Evolutionary conservation across 2,113 vertebrate genomes (phyloP), one percentile per base, ranked within the genome.

Genomic region (Phalacrocorax pelagicus): DNA sequence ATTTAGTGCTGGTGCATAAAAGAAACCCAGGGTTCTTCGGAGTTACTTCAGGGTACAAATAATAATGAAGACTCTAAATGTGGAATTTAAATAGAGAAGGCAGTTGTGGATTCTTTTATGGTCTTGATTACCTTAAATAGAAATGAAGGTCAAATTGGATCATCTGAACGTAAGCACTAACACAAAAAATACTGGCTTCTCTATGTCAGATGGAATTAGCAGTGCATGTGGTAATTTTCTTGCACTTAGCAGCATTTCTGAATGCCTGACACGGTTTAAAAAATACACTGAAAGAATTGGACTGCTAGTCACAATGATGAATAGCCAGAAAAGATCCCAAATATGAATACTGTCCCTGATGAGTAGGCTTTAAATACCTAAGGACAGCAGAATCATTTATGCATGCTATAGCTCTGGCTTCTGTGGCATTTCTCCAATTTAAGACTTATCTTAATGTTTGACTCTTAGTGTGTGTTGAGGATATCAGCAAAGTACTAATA

Each of bases 321-420:
- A 94, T 63, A 90, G 34, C 26, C 63, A 66, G 85, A 80, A 88
- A 83, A 84, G 36, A 78, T 89, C 17, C 38, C n/a, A 1, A 46
- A 87, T 89, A 84, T 57, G 52, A 93, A 93, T 75, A 42, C 29
- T 21, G 29, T 66, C 22, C 23, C 59, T 89, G 77, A 85, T 6
- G 32, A 85, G 86, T 36, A 85, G 67, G 58, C 75, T 95, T 96
- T 96, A 96, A 95, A 93, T 74, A 85, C 27, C 21, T 54, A 71
- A 73, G 49, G 42, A 77, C 26, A 92, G 62, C 59, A 87, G 70
- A 93, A 65, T 71, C 26, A 80, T 67, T 95, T 90, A 74, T 85
- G 90, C 83, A 74, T 96, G 78, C 24, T 54, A 51, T 61, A 85
- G 66, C 49, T 96, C 18, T 88, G 65, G 57, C 40, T 95, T 94